These are phyloP conservation scores for Phragmatobia fuliginosa DNA, from an alignment of 2,888 invertebrate genomes.

Conservation along the genomic window DNA sequence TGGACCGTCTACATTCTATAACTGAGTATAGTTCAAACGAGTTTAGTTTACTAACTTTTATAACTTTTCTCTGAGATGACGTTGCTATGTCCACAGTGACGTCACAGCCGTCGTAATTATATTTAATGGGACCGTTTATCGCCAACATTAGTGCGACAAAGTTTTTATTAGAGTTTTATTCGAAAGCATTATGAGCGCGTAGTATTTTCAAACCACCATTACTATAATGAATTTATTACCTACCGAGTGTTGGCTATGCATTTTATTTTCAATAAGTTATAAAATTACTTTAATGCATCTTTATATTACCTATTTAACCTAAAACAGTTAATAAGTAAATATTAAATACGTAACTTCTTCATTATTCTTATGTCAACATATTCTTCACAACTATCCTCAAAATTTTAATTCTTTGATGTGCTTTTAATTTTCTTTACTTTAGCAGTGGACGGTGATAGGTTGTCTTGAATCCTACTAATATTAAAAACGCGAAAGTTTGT, in stretches of 20 bases:
- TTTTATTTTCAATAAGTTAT: background rate
- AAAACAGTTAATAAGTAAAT: background rate
- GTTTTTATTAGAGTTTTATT: slow-evolving; percentile 63
- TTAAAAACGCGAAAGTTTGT: too few relatives aligned
- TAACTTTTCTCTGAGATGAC: slow-evolving; percentile 58
- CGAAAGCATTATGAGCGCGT: slow-evolving; percentile 43
- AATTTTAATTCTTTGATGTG: too few relatives aligned
- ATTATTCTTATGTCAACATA: too few relatives aligned
- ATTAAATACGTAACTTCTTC: background rate
- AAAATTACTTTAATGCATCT: background rate
- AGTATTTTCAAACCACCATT: slow-evolving; percentile 32
- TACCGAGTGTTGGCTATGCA: background rate
- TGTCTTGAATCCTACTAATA: too few relatives aligned
- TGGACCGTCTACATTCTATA: background rate
- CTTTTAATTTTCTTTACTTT: too few relatives aligned
- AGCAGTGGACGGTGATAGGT: too few relatives aligned
- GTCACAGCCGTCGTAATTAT: slow-evolving; percentile 66
- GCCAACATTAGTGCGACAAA: slow-evolving; percentile 70
- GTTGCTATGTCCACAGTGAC: slow-evolving; percentile 60
- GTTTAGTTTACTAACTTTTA: slow-evolving; percentile 69
- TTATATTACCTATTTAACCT: background rate
- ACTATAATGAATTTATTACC: slow-evolving; percentile 18
- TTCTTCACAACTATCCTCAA: too few relatives aligned
- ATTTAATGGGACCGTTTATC: slow-evolving; percentile 76
- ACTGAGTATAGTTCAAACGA: slow-evolving; percentile 57